phyloP scores from a whole-genome alignment of 2,888 invertebrate genomes.

The Xestobium rufovillosum region DNA sequence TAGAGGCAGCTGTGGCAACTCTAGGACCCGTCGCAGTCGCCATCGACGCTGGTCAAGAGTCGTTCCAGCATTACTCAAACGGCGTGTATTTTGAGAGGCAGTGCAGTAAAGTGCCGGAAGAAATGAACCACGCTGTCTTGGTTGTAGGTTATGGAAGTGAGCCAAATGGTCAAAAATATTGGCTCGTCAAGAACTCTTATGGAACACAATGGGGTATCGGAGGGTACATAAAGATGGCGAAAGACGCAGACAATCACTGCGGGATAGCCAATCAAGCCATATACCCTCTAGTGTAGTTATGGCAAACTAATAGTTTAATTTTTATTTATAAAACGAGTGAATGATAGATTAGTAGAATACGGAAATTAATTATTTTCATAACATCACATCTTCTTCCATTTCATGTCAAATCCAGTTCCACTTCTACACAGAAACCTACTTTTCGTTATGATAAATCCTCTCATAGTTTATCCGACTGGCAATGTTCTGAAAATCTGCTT shows the following conservation, averaged over 20 bases:
- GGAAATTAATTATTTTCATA: no score
- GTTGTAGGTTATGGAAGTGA: conserved; percentile 73
- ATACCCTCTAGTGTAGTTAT: conserved; percentile 68
- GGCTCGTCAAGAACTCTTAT: conserved; percentile 66
- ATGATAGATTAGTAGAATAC: no score
- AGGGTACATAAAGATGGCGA: conserved; percentile 31
- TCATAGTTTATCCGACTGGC: no score
- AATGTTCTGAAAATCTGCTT: no score
- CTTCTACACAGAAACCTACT: no score
- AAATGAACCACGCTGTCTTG: conserved; percentile 74
- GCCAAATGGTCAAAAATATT: conserved; percentile 52
- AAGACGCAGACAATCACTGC: conserved; percentile 59
- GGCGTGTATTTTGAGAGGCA: conserved; percentile 71
- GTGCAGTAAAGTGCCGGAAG: conserved; percentile 50
- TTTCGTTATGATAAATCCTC: no score
- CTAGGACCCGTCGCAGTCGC: conserved; percentile 81
- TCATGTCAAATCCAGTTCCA: no score
- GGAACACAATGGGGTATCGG: conserved; percentile 37
- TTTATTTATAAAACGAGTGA: conserved; percentile 5
- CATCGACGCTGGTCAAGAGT: conserved; percentile 69
- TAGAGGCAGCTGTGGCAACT: conserved; percentile 69
- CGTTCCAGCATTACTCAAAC: conserved; percentile 71
- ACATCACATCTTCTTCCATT: no score
- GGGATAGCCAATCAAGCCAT: conserved; percentile 73
- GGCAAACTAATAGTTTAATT: not conserved